These are phyloP conservation scores for Drosophila testacea DNA, from an alignment of 2,888 invertebrate species.

Conservation along the genomic window DNA sequence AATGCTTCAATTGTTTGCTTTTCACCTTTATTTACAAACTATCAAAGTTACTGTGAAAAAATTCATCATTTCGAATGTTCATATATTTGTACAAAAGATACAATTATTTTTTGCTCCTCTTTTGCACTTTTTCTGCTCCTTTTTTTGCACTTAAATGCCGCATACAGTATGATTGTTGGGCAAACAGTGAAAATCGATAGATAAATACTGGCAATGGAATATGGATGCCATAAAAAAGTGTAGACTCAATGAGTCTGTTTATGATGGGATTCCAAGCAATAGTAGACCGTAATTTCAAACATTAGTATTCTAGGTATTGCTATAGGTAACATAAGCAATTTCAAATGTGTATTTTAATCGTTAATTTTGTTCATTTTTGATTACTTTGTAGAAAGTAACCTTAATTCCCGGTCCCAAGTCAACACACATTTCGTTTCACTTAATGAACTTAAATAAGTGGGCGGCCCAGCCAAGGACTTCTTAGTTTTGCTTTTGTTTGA, in stretches of 20 bases:
- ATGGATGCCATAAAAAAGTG: neutral
- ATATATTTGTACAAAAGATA: neutral
- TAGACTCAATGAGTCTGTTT: neutral
- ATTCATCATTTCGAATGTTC: neutral
- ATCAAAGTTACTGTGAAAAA: slow-evolving; percentile 6
- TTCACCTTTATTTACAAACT: neutral
- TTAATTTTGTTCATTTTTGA: neutral
- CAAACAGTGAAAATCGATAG: slow-evolving; percentile 9
- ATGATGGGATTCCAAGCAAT: neutral
- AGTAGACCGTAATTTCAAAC: neutral
- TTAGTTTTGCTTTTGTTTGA: slow-evolving; percentile 14
- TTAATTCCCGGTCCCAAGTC: slow-evolving; percentile 14
- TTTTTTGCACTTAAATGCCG: too few species aligned
- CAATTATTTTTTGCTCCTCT: neutral
- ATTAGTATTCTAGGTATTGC: neutral
- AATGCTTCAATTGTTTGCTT: neutral
- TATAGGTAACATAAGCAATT: neutral
- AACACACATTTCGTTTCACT: slow-evolving; percentile 19
- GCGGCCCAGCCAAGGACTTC: slow-evolving; percentile 8
- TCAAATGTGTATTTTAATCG: neutral
- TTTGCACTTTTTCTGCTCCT: neutral
- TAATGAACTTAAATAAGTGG: slow-evolving; percentile 49
- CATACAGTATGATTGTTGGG: neutral
- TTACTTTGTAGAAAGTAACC: neutral
- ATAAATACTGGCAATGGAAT: slow-evolving; percentile 5